phyloP scores from a whole-genome alignment of 2,888 invertebrate species.

The Diadegma fenestrale region DNA sequence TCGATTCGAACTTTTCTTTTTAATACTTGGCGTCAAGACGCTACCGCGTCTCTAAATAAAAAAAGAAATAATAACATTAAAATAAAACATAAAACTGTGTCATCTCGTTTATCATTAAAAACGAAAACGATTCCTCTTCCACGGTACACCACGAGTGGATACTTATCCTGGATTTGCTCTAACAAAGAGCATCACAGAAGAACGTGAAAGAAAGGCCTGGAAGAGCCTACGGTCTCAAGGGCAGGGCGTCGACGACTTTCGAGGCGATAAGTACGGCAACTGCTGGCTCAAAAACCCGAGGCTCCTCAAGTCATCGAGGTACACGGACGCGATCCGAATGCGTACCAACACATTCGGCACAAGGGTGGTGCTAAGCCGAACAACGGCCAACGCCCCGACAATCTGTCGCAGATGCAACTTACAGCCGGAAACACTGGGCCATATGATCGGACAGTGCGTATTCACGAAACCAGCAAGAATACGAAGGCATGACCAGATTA shows the following conservation, averaged over 20 bases:
- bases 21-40: no score
- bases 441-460: neutral
- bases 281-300: neutral
- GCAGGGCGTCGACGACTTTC: neutral
- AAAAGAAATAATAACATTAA: no score
- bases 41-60: no score
- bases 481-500: neutral
- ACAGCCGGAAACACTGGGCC: neutral
- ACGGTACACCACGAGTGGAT: no score
- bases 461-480: neutral
- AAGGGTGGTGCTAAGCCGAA: neutral
- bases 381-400: no score
- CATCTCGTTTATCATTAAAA: no score
- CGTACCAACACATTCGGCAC: constrained; percentile 10
- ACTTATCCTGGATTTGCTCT: no score
- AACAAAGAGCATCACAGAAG: no score
- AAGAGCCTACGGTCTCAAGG: neutral
- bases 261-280: neutral
- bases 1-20: no score
- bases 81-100: no score
- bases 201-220: no score
- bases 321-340: neutral
- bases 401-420: neutral
- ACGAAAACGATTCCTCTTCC: no score
- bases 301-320: neutral